Evolutionary conservation across 2,797 vertebrate genomes (phyloP), one percentile per base, ranked within the genome.

Genomic region (Peromyscus eremicus): DNA sequence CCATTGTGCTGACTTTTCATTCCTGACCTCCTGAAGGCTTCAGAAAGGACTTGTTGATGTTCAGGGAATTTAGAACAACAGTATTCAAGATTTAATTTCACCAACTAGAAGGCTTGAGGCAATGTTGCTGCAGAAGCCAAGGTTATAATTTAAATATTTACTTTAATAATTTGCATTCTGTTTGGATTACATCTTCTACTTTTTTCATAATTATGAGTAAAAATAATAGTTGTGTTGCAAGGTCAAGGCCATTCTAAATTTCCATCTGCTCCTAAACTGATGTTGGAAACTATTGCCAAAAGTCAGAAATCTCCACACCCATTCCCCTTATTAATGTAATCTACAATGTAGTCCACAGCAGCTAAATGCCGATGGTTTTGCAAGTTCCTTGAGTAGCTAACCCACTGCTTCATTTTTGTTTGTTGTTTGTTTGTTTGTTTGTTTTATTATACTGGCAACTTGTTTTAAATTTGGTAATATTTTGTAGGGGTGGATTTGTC

Each of bases 171-270:
- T 76, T 86, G 13, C 14, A 73, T 62, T 94, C 32, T 82, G 40
- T 91, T 94, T 97, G 73, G 75, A 91, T 95, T 68, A 29, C 62
- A 91, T 64, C 87, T 68, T 96, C 43, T 17, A 34, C 52, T 49
- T 95, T 70, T 97, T 84, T 95, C 29, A 37, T 89, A 91, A 95
- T 95, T 34, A 68, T 68, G 6, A 89, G 43, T 11, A 89, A 92
- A 96, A 87, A 93, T 34, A 91, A 95, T 64, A 11, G 57, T 57
- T 76, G 1, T 62, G 76, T 91, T 94, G n/a, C 83, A 95, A 95
- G 97, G 97, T 57, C 95, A 93, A 95, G 60, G 25, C 23, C 68
- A 96, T 40, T 94, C 34, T 81, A 85, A 52, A 29, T 92, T 94
- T 76, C 86, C 76, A 94, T 96, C 73, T 76, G 82, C 75, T 92